Conservation (phyloP, 2,113 vertebrate genomes). For the Fregata magnificens region DNA sequence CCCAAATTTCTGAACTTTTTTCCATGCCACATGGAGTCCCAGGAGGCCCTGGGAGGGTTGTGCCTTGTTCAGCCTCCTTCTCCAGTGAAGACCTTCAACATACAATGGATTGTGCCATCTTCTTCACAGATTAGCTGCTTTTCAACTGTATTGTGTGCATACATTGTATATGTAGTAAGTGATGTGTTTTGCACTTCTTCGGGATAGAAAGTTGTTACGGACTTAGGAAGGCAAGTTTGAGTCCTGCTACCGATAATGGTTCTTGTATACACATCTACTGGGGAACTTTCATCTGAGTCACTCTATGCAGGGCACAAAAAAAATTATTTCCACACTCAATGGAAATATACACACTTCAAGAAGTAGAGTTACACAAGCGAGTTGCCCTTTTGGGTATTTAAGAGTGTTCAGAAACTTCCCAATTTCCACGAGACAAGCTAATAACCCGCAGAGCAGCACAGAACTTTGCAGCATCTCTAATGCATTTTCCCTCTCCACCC, state of each 20-base stretch:
- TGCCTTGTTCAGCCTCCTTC: not conserved
- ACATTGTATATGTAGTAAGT: rapidly evolving
- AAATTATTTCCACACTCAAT: not conserved
- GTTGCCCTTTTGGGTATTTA: not conserved
- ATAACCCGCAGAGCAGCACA: not conserved
- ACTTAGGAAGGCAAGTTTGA: not conserved
- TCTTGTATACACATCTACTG: not conserved
- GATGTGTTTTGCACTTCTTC: not conserved
- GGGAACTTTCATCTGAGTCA: not conserved
- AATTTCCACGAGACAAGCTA: not conserved
- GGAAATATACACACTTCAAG: not conserved
- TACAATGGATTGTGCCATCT: not conserved
- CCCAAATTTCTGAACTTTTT: not conserved
- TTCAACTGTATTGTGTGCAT: not conserved
- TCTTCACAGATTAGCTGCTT: not conserved
- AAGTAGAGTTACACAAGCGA: not conserved
- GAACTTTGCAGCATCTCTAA: not conserved
- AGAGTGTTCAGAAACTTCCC: not conserved
- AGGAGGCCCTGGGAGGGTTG: not conserved
- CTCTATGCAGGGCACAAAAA: not conserved
- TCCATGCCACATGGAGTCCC: not conserved
- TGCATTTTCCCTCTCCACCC: not conserved
- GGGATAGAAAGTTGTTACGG: not conserved
- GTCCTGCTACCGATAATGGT: not conserved
- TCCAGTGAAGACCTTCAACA: not conserved